Evolutionary conservation across 1,140 invertebrate genomes (phyloP).

Genomic region (Ceratoteleas bidentatus): DNA sequence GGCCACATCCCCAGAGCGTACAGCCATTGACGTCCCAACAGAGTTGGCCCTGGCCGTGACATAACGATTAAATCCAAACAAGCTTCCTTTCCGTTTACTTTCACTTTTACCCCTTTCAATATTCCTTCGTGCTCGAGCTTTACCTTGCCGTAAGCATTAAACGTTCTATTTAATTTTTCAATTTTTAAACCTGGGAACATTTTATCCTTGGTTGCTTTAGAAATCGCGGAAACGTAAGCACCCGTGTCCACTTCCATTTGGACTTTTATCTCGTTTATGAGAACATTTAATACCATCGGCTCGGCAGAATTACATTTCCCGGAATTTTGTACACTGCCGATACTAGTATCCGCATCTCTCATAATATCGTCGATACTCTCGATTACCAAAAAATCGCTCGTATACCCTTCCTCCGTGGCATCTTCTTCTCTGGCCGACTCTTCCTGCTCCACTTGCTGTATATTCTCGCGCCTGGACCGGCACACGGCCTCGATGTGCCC

Average conservation of each 20-base stretch:
- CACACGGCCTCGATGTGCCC: conserved; percentile 6
- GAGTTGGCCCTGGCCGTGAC: conserved; percentile 1
- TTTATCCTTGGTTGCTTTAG: conserved; percentile 19
- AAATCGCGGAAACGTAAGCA: conserved; percentile 20
- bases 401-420: neutral
- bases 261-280: conserved; percentile 7
- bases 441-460: conserved; percentile 2
- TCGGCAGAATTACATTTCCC: neutral
- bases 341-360: neutral
- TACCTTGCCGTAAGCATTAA: conserved; percentile 22
- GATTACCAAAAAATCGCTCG: conserved; percentile 14
- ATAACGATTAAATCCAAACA: conserved; percentile 10
- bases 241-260: conserved; percentile 33
- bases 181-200: conserved; percentile 14
- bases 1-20: conserved; percentile 5
- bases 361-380: neutral
- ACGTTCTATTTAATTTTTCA: conserved; percentile 9
- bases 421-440: neutral
- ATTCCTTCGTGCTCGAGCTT: conserved; percentile 24
- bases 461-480: neutral
- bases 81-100: neutral
- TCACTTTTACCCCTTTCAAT: conserved; percentile 1
- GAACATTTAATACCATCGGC: conserved; percentile 17
- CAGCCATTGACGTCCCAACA: conserved; percentile 20
- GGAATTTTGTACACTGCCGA: neutral